Evolutionary conservation across 2,797 vertebrate genomes (phyloP).

Genomic region (Lacerta viridis): DNA sequence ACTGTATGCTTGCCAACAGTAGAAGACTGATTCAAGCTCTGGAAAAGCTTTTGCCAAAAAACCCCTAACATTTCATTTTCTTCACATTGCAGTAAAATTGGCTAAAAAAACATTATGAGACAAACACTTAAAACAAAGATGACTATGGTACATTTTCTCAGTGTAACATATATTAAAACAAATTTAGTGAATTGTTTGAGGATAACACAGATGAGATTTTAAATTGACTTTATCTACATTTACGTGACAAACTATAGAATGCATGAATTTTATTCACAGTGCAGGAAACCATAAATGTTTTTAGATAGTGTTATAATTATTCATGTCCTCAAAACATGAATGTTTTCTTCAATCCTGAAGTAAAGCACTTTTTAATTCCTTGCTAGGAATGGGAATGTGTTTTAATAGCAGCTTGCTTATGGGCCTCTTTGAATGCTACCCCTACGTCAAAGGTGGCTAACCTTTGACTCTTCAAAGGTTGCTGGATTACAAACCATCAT

Average conservation of each 20-base stretch:
- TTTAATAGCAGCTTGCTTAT: background rate
- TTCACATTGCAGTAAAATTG: slow-evolving; percentile 60
- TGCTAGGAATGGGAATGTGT: background rate
- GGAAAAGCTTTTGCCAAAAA: slow-evolving; percentile 74
- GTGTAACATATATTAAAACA: slow-evolving; percentile 62
- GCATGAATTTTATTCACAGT: slow-evolving; percentile 54
- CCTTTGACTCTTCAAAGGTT: too few species aligned
- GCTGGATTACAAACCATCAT: too few species aligned
- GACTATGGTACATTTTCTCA: slow-evolving; percentile 72
- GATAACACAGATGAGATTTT: slow-evolving; percentile 60
- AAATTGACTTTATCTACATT: slow-evolving; percentile 75
- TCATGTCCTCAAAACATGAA: slow-evolving; percentile 36
- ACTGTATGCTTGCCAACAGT: slow-evolving; percentile 74
- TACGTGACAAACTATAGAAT: slow-evolving; percentile 71
- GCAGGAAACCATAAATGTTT: slow-evolving; percentile 26
- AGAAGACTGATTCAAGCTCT: slow-evolving; percentile 85
- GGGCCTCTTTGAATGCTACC: background rate
- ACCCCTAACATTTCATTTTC: slow-evolving; percentile 60
- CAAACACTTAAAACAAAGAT: slow-evolving; percentile 82
- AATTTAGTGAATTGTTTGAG: slow-evolving; percentile 35
- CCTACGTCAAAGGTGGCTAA: too few species aligned
- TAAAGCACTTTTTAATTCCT: background rate
- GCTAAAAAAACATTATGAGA: slow-evolving; percentile 73
- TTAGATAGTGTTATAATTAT: slow-evolving; percentile 43
- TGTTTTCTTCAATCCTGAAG: slow-evolving; percentile 1